Evolutionary conservation across 92 coral and sea anemone genomes (phyloP).

Genomic region (Porites divaricata): DNA sequence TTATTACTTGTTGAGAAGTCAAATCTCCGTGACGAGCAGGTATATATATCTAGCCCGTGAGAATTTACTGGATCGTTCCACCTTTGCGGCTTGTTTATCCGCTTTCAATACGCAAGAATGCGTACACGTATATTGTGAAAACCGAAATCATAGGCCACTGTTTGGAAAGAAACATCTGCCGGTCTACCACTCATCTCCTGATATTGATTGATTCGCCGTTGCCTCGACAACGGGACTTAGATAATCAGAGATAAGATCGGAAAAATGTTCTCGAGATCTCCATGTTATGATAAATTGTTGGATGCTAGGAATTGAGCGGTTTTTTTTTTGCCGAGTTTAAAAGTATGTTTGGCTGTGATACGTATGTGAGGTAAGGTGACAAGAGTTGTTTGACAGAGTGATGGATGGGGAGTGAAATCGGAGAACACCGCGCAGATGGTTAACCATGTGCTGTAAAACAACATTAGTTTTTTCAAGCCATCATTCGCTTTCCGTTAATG

Average conservation of each 20-base stretch:
- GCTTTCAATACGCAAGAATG: neutral
- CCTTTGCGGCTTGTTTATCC: conserved; percentile 18
- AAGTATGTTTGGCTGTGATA: neutral
- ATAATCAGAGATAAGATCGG: conserved; percentile 34
- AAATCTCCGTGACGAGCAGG: conserved; percentile 22
- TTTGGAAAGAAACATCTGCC: conserved; percentile 32
- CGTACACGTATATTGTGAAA: neutral
- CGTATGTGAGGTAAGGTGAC: neutral
- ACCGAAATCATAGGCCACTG: neutral
- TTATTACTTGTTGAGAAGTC: neutral
- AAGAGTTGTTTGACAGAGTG: neutral
- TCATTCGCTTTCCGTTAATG: conserved; percentile 38
- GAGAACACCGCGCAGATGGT: conserved; percentile 44
- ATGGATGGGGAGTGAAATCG: conserved; percentile 32
- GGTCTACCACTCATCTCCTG: conserved; percentile 25
- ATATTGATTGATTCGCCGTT: conserved; percentile 38
- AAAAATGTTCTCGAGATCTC: conserved; percentile 15
- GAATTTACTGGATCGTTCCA: conserved; percentile 37
- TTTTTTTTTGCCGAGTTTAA: neutral
- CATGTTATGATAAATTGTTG: conserved; percentile 18
- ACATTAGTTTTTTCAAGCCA: conserved; percentile 18
- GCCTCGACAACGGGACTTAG: conserved; percentile 45
- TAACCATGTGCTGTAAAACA: conserved; percentile 46
- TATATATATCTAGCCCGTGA: neutral
- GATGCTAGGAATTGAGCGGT: neutral